A percentile compares a stretch with the other conserved stretches of the same genome.
These are phyloP conservation scores for Neolamprologus brichardi DNA, from an alignment of 2,113 vertebrate species.

Conservation along the genomic window DNA sequence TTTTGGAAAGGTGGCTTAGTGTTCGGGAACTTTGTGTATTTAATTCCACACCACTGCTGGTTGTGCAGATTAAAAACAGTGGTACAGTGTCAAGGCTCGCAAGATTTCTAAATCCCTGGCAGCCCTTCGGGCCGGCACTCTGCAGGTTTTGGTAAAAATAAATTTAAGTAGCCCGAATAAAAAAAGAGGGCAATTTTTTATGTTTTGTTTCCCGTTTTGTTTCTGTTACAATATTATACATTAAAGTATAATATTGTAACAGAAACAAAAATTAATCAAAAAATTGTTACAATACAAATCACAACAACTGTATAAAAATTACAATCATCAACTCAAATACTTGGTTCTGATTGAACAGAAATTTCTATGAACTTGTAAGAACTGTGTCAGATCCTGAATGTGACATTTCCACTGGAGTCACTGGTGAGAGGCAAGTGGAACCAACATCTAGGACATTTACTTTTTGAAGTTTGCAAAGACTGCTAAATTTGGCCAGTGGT, in stretches of 20 bases:
- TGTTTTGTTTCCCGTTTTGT: rapidly evolving
- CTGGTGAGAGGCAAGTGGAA: rapidly evolving
- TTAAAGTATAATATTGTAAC: not conserved
- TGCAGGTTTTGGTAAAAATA: rapidly evolving
- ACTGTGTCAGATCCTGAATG: not conserved
- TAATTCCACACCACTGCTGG: not conserved
- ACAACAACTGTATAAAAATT: not conserved
- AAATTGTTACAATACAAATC: not conserved
- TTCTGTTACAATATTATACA: rapidly evolving
- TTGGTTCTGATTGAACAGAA: not conserved
- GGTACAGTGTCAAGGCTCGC: not conserved
- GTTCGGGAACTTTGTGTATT: not conserved
- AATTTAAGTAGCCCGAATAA: not conserved
- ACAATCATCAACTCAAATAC: not conserved
- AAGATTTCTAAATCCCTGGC: not conserved
- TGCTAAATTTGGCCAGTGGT: rapidly evolving
- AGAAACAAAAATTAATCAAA: not conserved
- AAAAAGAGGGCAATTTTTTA: not conserved
- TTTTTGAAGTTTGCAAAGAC: not conserved
- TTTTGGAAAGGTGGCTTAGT: not conserved
- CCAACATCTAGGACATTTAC: not conserved
- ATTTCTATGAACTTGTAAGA: not conserved
- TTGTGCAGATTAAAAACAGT: not conserved
- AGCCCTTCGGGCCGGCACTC: not conserved
- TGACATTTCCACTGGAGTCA: not conserved